Percentiles rank a stretch among this genome's conserved stretches.
These are phyloP conservation scores for Scylla paramamosain DNA, from an alignment of 1,140 invertebrate species.

Conservation along the genomic window DNA sequence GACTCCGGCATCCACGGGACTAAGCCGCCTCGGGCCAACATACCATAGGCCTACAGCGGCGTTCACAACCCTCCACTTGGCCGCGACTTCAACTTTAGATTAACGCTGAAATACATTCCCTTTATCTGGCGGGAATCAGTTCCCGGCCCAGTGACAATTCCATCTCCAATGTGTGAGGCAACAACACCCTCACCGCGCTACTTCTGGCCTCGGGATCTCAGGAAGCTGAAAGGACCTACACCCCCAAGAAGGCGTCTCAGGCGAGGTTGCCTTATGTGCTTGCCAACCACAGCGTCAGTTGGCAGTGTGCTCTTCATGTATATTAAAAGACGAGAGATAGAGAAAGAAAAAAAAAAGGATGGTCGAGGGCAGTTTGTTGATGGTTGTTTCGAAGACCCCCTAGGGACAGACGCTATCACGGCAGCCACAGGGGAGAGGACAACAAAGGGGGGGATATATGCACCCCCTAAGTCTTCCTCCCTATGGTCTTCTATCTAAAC, in stretches of 20 bases:
- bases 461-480: background rate
- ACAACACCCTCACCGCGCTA: background rate
- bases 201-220: background rate
- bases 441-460: background rate
- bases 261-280: conserved; percentile 7
- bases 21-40: conserved; percentile 28
- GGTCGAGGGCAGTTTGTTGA: conserved; percentile 33
- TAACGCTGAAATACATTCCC: conserved; percentile 42
- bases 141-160: conserved; percentile 1
- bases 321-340: conserved; percentile 30
- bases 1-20: conserved; percentile 35
- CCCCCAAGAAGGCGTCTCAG: background rate
- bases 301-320: conserved; percentile 18
- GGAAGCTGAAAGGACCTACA: background rate
- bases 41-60: conserved; percentile 55
- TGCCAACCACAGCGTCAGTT: conserved; percentile 10
- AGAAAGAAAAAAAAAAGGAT: background rate
- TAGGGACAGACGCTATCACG: conserved; percentile 18
- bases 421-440: background rate
- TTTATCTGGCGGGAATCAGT: background rate
- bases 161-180: conserved; percentile 20
- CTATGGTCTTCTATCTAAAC: background rate
- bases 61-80: conserved; percentile 50
- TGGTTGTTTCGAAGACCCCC: conserved; percentile 50
- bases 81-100: conserved; percentile 60